These are phyloP conservation scores for Podocnemis expansa DNA, from an alignment of 2,113 vertebrate genomes.

Conservation along the genomic window DNA sequence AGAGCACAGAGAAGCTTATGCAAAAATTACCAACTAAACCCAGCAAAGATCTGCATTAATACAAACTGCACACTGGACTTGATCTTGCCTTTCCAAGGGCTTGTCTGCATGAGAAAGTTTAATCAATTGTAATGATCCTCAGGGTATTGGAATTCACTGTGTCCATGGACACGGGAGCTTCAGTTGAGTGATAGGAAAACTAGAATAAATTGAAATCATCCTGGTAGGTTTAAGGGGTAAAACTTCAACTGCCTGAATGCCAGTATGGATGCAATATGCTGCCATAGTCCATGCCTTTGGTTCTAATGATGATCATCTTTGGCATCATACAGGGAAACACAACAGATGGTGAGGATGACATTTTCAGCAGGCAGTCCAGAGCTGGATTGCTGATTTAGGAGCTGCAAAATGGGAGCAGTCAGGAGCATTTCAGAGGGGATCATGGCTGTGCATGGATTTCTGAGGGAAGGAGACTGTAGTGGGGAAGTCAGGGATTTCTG, in stretches of 20 bases:
- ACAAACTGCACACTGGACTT: not conserved
- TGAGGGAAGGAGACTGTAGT: not conserved
- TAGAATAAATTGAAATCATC: fast-evolving
- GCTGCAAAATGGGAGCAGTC: not conserved
- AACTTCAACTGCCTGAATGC: not conserved
- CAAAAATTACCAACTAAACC: not conserved
- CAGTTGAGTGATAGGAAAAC: fast-evolving
- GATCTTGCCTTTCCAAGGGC: not conserved
- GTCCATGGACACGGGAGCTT: not conserved
- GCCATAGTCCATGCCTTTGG: not conserved
- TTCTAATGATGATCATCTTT: not conserved
- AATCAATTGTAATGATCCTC: not conserved
- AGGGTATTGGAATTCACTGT: not conserved
- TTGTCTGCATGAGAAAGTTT: not conserved
- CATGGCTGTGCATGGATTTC: not conserved
- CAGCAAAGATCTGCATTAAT: not conserved
- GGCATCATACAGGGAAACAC: not conserved
- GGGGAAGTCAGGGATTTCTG: not conserved
- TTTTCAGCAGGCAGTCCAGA: not conserved
- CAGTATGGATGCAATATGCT: not conserved
- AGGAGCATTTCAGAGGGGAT: not conserved
- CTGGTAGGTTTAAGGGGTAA: not conserved
- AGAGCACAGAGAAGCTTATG: not conserved
- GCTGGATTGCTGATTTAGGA: not conserved
- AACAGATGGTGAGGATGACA: not conserved